phyloP scores from a whole-genome alignment of 2,113 vertebrate species.

The Cyanoderma ruficeps region DNA sequence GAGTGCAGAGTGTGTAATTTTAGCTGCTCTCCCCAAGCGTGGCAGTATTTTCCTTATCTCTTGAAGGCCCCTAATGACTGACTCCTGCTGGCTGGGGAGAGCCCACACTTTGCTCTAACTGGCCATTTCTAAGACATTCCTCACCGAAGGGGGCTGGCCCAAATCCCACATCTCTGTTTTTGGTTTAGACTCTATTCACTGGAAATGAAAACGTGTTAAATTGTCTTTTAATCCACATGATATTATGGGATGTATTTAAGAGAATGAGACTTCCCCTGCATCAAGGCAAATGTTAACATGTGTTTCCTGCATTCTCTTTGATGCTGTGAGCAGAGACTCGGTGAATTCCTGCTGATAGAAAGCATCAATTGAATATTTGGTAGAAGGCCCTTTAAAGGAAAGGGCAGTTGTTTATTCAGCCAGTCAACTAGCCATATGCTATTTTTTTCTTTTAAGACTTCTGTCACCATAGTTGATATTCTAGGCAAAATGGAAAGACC shows the following conservation, averaged over 20 bases:
- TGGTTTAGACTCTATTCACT: neutral
- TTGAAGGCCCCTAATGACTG: neutral
- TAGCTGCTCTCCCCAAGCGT: conserved; percentile 23
- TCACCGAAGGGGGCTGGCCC: neutral
- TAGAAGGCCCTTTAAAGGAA: neutral
- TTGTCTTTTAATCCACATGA: neutral
- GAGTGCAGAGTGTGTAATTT: conserved; percentile 48
- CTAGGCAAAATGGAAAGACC: neutral
- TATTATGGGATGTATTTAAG: neutral
- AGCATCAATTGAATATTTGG: neutral
- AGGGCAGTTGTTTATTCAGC: neutral
- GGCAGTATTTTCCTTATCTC: conserved; percentile 53
- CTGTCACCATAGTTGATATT: neutral
- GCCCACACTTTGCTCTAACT: neutral
- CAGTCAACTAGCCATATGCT: neutral
- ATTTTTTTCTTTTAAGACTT: neutral
- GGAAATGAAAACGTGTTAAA: neutral
- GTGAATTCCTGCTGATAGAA: neutral
- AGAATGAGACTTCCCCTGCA: neutral
- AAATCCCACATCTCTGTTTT: neutral
- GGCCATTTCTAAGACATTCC: neutral
- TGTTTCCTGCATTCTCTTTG: neutral
- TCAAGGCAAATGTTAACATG: neutral
- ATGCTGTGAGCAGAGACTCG: neutral
- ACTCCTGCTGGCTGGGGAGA: neutral